A percentile compares a stretch with the other conserved stretches of the same genome.
Conservation (phyloP, 2,888 invertebrate genomes). For the Ormyrus thymus region DNA sequence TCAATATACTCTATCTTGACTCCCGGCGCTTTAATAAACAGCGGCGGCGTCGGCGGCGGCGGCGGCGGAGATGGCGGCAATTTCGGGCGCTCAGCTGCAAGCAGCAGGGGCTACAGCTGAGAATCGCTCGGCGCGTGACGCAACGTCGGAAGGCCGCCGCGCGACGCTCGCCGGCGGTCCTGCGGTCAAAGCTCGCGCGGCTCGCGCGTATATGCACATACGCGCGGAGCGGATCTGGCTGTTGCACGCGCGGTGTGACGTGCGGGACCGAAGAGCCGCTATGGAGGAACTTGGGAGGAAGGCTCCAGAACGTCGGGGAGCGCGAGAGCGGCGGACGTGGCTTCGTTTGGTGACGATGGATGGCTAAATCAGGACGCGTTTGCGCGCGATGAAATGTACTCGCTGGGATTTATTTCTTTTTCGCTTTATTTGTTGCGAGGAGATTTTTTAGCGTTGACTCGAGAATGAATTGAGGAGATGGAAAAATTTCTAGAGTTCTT, state of each 20-base stretch:
- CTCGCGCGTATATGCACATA: not conserved
- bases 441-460: no score
- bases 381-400: no score
- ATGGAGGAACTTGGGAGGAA: not conserved
- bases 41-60: not conserved
- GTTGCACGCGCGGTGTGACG: not conserved
- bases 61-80: no score
- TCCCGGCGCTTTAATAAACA: not conserved
- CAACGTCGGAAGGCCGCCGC: slow-evolving; percentile 29
- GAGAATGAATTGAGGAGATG: no score
- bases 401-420: no score
- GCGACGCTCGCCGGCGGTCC: slow-evolving; percentile 31
- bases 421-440: no score
- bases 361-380: no score
- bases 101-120: not conserved
- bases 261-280: not conserved
- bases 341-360: no score
- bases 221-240: not conserved
- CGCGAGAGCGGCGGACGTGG: not conserved
- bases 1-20: no score
- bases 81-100: no score
- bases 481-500: no score
- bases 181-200: slow-evolving; percentile 32
- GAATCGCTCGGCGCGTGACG: slow-evolving; percentile 6
- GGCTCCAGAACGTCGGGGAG: slow-evolving; percentile 11